These are phyloP conservation scores for Melanostoma scalare DNA, from an alignment of 2,888 invertebrate species.

Conservation along the genomic window DNA sequence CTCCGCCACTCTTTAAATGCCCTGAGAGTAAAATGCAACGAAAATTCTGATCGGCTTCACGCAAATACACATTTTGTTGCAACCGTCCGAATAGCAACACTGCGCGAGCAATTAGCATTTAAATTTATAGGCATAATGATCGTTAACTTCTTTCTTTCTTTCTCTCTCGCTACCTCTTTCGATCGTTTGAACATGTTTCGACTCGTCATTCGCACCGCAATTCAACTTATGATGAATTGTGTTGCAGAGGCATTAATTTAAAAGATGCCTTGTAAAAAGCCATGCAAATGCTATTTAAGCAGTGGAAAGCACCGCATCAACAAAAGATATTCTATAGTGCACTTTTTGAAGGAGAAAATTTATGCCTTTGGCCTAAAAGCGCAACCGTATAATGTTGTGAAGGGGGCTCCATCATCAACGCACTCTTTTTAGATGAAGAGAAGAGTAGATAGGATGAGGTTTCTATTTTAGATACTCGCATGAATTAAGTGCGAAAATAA, in stretches of 20 bases:
- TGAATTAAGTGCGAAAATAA: too few relatives aligned
- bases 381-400: constrained; percentile 6
- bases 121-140: constrained; percentile 59
- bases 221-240: constrained; percentile 37
- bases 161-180: constrained; percentile 13
- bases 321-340: constrained; percentile 36
- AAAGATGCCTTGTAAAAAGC: constrained; percentile 40
- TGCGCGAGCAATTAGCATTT: constrained; percentile 59
- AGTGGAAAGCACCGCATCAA: constrained; percentile 27
- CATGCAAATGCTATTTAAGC: constrained; percentile 23
- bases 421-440: too few relatives aligned
- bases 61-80: constrained; percentile 19
- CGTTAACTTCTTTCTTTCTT: constrained; percentile 59
- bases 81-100: constrained; percentile 17
- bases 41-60: not conserved
- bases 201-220: not conserved
- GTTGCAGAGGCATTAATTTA: constrained; percentile 26
- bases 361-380: constrained; percentile 48
- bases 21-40: not conserved
- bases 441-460: too few relatives aligned
- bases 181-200: not conserved
- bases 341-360: constrained; percentile 55
- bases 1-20: not conserved
- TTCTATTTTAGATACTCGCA: too few relatives aligned
- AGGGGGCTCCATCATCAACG: too few relatives aligned